These are phyloP conservation scores for Oreochromis aureus DNA, from an alignment of 2,113 vertebrate genomes.

Conservation along the genomic window DNA sequence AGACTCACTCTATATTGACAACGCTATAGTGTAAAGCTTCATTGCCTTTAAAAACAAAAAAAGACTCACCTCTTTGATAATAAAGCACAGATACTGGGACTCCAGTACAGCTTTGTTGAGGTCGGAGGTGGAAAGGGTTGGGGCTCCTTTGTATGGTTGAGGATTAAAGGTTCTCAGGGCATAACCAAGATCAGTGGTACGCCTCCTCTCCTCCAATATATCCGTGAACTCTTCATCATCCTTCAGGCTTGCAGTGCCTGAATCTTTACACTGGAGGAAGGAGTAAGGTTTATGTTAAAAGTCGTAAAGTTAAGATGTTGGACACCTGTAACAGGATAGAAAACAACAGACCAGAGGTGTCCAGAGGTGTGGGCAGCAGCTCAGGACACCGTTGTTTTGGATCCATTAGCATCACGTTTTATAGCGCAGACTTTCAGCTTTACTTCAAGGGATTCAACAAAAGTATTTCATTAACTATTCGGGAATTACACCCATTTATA, in stretches of 20 bases:
- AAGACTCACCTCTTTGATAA: conserved; percentile 79
- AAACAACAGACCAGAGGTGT: not conserved
- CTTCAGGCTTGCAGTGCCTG: conserved; percentile 5
- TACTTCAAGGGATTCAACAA: not conserved
- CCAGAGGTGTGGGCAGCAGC: not conserved
- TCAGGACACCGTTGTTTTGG: not conserved
- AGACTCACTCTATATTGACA: not conserved
- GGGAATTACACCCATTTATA: not conserved
- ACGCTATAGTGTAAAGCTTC: not conserved
- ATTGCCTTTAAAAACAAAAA: not conserved
- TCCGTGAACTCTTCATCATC: conserved; percentile 83
- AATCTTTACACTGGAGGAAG: conserved; percentile 5
- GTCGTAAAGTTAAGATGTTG: not conserved
- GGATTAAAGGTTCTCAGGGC: conserved; percentile 85
- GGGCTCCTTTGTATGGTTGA: conserved; percentile 72
- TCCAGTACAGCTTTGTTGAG: conserved; percentile 82
- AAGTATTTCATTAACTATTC: not conserved
- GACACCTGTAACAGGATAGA: not conserved
- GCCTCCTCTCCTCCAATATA: conserved; percentile 83
- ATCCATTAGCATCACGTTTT: not conserved
- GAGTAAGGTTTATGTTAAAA: not conserved
- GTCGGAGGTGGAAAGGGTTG: conserved; percentile 71
- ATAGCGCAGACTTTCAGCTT: not conserved
- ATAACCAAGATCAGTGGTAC: conserved; percentile 81
- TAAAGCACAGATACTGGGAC: conserved; percentile 81